Base-by-base conservation (phyloP, 92 coral and sea anemone species). In the Montipora capitata region DNA sequence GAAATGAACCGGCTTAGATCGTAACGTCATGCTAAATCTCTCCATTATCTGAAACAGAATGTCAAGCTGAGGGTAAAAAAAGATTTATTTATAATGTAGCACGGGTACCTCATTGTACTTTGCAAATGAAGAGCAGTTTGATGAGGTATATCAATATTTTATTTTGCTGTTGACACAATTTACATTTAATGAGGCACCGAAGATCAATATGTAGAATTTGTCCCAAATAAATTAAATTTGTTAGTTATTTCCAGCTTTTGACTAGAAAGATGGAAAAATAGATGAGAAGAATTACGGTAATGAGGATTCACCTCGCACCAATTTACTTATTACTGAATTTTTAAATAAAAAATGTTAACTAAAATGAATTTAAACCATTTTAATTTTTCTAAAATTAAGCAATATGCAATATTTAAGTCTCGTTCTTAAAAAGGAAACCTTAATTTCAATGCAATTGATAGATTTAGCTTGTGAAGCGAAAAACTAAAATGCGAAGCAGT, bases 121-220 rank as follows among this genome's bases (percentile, higher is more conserved):
- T 78, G 59, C 82, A 41, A 14, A 4, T 56, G 51, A 39, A 48
- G 49, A 68, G 76, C 63, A 67, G 38, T 68, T 68, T 80, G 12
- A 52, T 80, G 4, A 43, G 45, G 38, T 66, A 15, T 16, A 73
- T 80, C 76, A 80, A 80, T 68, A 68, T 80, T 80, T 68, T 80
- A 73, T 59, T 45, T 18, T 27, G 76, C 40, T 20, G 38, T 12
- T 16, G 70, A 78, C 18, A 72, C 5, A 72, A 72, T 13, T 45
- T 16, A 18, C 57, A 2, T n/a, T 72, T 72, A 72, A 72, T 51
- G 58, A 76, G 27, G 80, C 38, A 8, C 40, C 35, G 35, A 27
- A 27, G 35, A 40, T 62, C 20, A 10, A n/a, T 74, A 17, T 78
- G 16, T 41, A 8, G 17, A 78, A 44, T 42, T 78, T 64, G 45